These are phyloP conservation scores for Eilema griseolum DNA, from an alignment of 2,888 invertebrate genomes.

Conservation along the genomic window DNA sequence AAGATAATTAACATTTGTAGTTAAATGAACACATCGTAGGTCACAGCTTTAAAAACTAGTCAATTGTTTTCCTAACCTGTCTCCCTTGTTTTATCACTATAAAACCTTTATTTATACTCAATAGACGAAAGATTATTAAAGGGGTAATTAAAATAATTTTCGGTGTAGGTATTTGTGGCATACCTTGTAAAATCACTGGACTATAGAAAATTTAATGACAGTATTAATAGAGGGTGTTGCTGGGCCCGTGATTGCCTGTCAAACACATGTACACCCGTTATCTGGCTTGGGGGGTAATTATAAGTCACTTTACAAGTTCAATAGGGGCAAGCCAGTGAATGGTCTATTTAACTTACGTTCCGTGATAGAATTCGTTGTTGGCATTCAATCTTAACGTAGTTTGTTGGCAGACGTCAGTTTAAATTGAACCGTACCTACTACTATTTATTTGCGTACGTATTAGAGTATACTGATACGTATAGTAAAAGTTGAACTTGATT, in stretches of 20 bases:
- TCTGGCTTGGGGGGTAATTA: conserved; percentile 61
- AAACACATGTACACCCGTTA: conserved; percentile 63
- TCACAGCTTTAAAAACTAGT: conserved; percentile 24
- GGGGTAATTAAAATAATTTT: conserved; percentile 42
- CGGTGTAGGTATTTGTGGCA: conserved; percentile 30
- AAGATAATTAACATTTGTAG: not conserved
- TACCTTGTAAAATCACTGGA: conserved; percentile 43
- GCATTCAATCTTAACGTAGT: conserved; percentile 10
- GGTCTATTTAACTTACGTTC: conserved; percentile 16
- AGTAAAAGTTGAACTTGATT: not conserved
- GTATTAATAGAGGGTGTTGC: conserved; percentile 47
- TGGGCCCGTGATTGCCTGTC: conserved; percentile 64
- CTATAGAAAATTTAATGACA: conserved; percentile 52
- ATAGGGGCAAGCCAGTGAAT: conserved; percentile 19
- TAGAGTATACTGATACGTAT: not conserved
- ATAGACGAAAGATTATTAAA: conserved; percentile 49
- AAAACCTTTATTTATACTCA: conserved; percentile 24
- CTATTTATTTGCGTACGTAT: not conserved
- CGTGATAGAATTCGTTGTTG: conserved; percentile 4
- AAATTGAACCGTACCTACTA: not conserved
- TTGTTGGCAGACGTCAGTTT: conserved; percentile 4
- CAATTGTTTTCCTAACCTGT: conserved; percentile 39
- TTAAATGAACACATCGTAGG: not conserved
- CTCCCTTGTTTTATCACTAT: conserved; percentile 8
- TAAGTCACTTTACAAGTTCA: conserved; percentile 51